Percentiles rank a stretch among this genome's conserved stretches.
Evolutionary conservation across 2,797 vertebrate genomes (phyloP).

Genomic region (Hydrolagus colliei): DNA sequence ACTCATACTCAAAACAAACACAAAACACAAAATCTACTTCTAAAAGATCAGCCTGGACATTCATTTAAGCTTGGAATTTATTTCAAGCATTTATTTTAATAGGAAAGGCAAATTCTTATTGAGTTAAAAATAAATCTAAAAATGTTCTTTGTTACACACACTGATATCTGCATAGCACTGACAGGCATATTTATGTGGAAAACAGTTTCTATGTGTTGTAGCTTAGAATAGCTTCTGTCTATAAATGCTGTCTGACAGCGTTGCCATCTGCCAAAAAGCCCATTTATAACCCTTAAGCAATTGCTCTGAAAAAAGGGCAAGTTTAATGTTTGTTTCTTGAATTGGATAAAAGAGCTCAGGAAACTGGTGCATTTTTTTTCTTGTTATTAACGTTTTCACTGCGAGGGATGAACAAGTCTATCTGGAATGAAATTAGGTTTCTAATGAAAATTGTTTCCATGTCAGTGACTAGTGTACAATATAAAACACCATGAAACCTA

Average conservation of each 20-base stretch:
- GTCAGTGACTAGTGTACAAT: slow-evolving; percentile 37
- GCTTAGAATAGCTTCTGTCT: background rate
- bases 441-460: slow-evolving; percentile 37
- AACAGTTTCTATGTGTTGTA: background rate
- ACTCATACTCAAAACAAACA: too few relatives aligned
- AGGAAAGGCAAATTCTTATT: background rate
- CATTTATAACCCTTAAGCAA: slow-evolving; percentile 27
- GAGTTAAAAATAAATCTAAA: background rate
- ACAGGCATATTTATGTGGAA: slow-evolving; percentile 5
- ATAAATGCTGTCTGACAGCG: background rate
- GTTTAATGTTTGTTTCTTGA: slow-evolving; percentile 30
- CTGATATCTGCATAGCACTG: background rate
- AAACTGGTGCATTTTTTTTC: slow-evolving; percentile 24
- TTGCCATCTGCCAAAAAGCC: slow-evolving; percentile 25
- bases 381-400: slow-evolving; percentile 36
- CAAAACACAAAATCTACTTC: too few relatives aligned
- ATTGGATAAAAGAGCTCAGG: slow-evolving; percentile 12
- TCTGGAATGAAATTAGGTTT: slow-evolving; percentile 32
- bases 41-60: background rate
- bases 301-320: background rate
- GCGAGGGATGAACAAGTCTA: slow-evolving; percentile 34
- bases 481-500: too few relatives aligned
- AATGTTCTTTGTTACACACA: background rate
- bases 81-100: background rate
- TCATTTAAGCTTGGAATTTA: background rate